Evolutionary conservation across 2,888 invertebrate genomes (phyloP).

Genomic region (Phaonia tiefii): DNA sequence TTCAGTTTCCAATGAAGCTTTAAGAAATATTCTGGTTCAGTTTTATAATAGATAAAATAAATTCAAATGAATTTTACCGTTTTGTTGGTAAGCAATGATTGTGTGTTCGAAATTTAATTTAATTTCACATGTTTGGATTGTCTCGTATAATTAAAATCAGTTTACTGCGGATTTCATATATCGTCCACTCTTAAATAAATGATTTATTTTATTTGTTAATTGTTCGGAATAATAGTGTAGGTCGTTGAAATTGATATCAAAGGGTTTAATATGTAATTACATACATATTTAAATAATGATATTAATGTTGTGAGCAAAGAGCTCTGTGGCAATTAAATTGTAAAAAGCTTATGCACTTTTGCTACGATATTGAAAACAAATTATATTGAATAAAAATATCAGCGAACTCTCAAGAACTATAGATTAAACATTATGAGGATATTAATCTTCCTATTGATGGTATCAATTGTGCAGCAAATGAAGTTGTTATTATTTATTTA

Average conservation of each 20-base stretch:
- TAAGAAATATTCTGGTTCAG: not conserved
- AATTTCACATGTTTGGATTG: constrained; percentile 1
- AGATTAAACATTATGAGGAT: no score
- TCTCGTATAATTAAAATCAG: constrained; percentile 13
- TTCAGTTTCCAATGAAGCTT: no score
- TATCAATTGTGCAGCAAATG: no score
- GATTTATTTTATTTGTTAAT: constrained; percentile 20
- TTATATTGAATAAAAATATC: no score
- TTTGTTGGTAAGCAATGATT: constrained; percentile 11
- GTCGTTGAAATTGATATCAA: constrained; percentile 14
- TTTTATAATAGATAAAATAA: not conserved
- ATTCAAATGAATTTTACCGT: constrained; percentile 19
- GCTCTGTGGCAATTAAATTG: no score
- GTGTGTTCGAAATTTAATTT: constrained; percentile 9
- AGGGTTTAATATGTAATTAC: constrained; percentile 12
- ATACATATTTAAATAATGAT: no score
- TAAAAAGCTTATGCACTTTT: no score
- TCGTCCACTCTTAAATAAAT: not conserved
- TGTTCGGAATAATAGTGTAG: constrained; percentile 16
- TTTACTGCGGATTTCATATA: not conserved
- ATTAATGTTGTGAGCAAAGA: no score
- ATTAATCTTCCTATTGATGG: no score
- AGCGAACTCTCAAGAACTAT: no score
- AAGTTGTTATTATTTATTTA: no score
- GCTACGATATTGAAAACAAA: no score